Evolutionary conservation across 2,113 vertebrate genomes (phyloP), one percentile per base, ranked within the genome.

Genomic region (Grallaria varia): DNA sequence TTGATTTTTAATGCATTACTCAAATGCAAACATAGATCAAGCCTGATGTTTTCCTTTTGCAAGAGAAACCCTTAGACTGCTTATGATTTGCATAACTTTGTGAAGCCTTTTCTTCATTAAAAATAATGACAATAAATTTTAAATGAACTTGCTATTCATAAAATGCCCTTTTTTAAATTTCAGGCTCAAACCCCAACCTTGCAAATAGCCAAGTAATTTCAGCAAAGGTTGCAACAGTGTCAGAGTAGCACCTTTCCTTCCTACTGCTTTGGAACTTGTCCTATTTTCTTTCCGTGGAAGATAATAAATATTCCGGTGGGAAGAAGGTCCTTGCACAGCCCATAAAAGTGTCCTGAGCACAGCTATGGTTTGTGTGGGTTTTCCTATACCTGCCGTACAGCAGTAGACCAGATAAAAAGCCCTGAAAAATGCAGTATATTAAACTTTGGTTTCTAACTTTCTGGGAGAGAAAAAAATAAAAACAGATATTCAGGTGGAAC

Each of bases 1-100:
- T 63, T 90, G 75, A 85, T 50, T 95, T 94, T 94, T 90, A 96
- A 94, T 80, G 91, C 82, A 75, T 93, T 75, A 30, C 71, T 91
- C 86, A 90, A 93, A 95, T 47, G 76, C 67, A 96, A 96, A 95
- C 90, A 94, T 9, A 63, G 82, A 95, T 62, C 69, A 56, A 86
- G 76, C 63, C 71, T 80, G n/a, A 81, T 58, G 52, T 31, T 86
- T 79, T 91, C 37, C 77, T 93, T 96, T 91, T 79, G 63, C 52
- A 45, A 60, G 75, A 68, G 49, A 95, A 93, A 50, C 53, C 24
- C 24, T 63, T 53, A 44, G 47, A 87, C 63, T 71, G 84, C 53
- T 83, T 93, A 71, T 67, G 69, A 90, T 92, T 90, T 87, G 82
- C 92, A 96, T 87, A 89, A 72, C 30, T 91, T 66, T 88, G 74